Percentiles rank a stretch among this genome's conserved stretches.
Evolutionary conservation across 2,888 invertebrate species (phyloP).

Genomic region (Rhodophaea formosa): DNA sequence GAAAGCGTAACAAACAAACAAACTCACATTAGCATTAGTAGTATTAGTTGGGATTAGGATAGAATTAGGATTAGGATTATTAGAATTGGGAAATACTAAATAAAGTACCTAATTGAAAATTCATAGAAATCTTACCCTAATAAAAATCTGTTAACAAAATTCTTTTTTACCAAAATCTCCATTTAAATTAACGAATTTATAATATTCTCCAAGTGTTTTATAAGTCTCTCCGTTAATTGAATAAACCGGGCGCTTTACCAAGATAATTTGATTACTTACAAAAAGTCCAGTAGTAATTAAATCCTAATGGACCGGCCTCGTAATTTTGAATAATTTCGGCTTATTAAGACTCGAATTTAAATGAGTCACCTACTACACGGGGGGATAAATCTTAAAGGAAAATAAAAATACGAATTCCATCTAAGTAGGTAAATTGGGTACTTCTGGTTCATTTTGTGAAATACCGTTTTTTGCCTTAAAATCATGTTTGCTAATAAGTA

Average conservation of each 20-base stretch:
- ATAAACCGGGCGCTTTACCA: conserved; percentile 42
- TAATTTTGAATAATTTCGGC: conserved; percentile 18
- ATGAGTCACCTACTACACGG: conserved; percentile 4
- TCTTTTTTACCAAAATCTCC: neutral
- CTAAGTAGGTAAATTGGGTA: no score
- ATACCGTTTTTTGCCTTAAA: no score
- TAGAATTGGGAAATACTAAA: no score
- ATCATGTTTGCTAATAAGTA: no score
- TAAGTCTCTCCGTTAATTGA: conserved; percentile 36
- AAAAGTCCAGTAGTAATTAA: conserved; percentile 48
- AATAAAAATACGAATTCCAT: neutral
- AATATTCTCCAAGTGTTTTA: conserved; percentile 34
- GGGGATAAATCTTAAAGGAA: conserved; percentile 1
- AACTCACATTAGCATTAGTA: no score
- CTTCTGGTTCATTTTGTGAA: no score
- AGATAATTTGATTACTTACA: conserved; percentile 50
- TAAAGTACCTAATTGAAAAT: no score
- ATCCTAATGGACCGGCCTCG: conserved; percentile 33
- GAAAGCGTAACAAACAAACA: no score
- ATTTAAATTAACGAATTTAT: conserved; percentile 28
- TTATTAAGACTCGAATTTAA: conserved; percentile 6
- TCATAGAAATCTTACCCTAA: no score
- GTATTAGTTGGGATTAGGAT: no score
- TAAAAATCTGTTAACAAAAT: neutral
- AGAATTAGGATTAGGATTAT: no score